These are phyloP conservation scores for Potorous gilbertii DNA, from an alignment of 2,797 vertebrate species.

Conservation along the genomic window DNA sequence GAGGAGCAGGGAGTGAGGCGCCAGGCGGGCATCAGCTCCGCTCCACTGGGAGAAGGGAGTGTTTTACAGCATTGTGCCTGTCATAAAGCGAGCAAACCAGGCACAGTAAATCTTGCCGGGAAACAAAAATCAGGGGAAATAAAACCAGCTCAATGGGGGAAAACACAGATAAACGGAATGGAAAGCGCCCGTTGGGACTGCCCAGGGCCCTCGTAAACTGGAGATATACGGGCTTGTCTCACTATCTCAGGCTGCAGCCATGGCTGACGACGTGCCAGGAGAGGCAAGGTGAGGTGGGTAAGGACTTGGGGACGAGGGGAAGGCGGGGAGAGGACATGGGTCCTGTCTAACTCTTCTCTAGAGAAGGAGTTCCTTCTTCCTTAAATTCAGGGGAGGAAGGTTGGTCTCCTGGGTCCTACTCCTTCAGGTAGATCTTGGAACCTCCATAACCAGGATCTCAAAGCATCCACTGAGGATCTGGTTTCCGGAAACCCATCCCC, in stretches of 20 bases:
- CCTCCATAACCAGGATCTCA: background rate
- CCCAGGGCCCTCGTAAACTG: conserved; percentile 62
- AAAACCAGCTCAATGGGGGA: conserved; percentile 74
- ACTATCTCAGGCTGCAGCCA: background rate
- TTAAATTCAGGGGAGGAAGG: background rate
- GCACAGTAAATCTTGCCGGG: conserved; percentile 72
- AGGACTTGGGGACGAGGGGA: background rate
- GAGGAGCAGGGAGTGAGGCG: background rate
- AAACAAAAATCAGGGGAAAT: conserved; percentile 79
- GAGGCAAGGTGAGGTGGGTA: too few relatives aligned
- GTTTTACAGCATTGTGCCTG: conserved; percentile 77
- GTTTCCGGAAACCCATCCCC: background rate
- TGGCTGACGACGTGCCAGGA: background rate
- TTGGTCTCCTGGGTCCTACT: background rate
- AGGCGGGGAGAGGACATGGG: background rate
- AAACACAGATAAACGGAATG: conserved; percentile 72
- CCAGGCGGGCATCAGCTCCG: background rate
- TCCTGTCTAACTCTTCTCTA: background rate
- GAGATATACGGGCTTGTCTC: conserved; percentile 35
- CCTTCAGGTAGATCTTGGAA: background rate
- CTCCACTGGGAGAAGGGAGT: background rate
- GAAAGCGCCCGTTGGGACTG: conserved; percentile 74
- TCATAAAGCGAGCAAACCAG: conserved; percentile 78
- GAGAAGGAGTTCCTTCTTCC: background rate
- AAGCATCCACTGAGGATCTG: background rate